Evolutionary conservation across 2,113 vertebrate genomes (phyloP), one percentile per base, ranked within the genome.

Genomic region (Hoplias malabaricus): DNA sequence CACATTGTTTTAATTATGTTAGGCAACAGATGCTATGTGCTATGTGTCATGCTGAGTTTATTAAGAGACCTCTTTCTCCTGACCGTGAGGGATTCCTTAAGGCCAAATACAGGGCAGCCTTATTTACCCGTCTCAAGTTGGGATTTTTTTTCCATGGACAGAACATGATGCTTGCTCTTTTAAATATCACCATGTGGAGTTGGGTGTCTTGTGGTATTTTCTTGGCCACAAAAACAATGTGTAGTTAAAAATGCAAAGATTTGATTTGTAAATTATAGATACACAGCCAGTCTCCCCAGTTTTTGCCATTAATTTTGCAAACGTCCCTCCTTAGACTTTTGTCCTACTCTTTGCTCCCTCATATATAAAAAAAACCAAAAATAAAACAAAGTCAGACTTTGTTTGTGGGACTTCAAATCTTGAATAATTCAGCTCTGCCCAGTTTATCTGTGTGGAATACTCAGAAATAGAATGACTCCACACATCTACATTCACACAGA

Each of bases 191-290:
- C 33, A 31, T n/a, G 61, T 53, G 21, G 10, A 36, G 14, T 10
- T 2, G 59, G 33, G 23, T 53, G 23, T 33, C 9, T 25, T n/a
- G 65, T 27, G 0, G 13, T 50, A 38, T 34, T 62, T 50, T 27
- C n/a, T 75, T 38, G 57, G n/a, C 29, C 46, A 66, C 29, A 65
- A 66, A 75, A 62, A 34, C 57, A 62, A 33, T 13, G 29, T 62
- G 14, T 31, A 16, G 29, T 62, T 8, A 62, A 62, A 62, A 33
- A 62, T 33, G 31, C 29, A 62, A 6, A n/a, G 29, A 19, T 62
- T 34, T 62, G 29, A 62, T 62, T 62, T 62, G 57, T 62, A 62
- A 62, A 62, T 34, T 31, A 62, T 34, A 34, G 27, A 62, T 61
- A 33, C 16, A 34, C 14, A 34, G 13, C 29, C 27, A 59, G 25